phyloP scores from a whole-genome alignment of 2,888 invertebrate genomes.

The Synanthedon tipuliformis region DNA sequence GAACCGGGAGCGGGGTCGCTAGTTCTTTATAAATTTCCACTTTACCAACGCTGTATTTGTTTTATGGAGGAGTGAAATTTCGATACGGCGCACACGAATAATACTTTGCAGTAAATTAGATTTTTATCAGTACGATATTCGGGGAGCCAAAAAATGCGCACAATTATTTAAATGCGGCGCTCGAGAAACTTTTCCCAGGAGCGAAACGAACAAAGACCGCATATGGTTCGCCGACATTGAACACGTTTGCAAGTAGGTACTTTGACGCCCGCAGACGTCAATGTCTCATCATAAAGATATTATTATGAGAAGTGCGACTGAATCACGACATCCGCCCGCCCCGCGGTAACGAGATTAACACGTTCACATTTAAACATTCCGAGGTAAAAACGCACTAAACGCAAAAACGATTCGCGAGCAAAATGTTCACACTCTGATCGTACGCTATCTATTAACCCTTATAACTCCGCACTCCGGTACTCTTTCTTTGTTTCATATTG shows the following conservation, averaged over 20 bases:
- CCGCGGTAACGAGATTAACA: neutral
- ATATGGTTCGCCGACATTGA: constrained; percentile 11
- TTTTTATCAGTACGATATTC: neutral
- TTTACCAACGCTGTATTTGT: no score
- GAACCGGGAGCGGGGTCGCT: neutral
- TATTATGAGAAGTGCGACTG: constrained; percentile 6
- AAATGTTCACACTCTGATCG: neutral
- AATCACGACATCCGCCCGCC: constrained; percentile 3
- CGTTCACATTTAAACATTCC: neutral
- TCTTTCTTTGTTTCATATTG: no score
- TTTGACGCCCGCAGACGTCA: constrained; percentile 15
- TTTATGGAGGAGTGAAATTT: neutral
- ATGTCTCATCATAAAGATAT: constrained; percentile 14
- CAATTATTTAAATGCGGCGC: neutral
- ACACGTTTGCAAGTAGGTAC: constrained; percentile 12
- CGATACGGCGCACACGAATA: neutral
- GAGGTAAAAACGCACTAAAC: no score
- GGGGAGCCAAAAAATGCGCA: neutral
- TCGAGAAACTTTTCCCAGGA: neutral
- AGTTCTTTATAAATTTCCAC: neutral
- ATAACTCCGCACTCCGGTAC: no score
- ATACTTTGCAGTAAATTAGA: neutral
- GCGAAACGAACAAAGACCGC: constrained; percentile 6
- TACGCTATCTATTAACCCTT: no score
- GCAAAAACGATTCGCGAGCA: neutral